phyloP scores from a whole-genome alignment of 2,888 invertebrate genomes.

The Pammene fasciana region DNA sequence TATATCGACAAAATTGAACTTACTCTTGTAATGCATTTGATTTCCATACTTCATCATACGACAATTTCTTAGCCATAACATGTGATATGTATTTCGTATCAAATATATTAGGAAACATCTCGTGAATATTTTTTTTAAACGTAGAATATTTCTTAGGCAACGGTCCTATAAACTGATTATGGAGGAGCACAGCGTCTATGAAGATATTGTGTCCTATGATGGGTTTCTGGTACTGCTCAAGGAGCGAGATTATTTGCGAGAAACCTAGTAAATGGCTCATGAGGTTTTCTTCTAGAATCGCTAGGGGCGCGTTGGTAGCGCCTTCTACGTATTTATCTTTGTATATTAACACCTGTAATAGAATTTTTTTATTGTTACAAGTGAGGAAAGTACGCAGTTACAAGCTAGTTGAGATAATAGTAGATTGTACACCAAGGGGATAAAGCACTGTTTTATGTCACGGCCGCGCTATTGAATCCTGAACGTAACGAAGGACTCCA shows the following conservation, averaged over 20 bases:
- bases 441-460: too few relatives aligned
- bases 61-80: slow-evolving; percentile 73
- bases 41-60: slow-evolving; percentile 77
- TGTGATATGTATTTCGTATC: slow-evolving; percentile 89
- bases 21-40: slow-evolving; percentile 79
- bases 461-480: too few relatives aligned
- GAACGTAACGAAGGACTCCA: too few relatives aligned
- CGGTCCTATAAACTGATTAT: slow-evolving; percentile 88
- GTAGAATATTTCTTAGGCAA: slow-evolving; percentile 85
- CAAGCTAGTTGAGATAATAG: not conserved
- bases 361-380: not conserved
- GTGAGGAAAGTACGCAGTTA: not conserved
- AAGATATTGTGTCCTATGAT: slow-evolving; percentile 90
- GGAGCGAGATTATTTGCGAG: slow-evolving; percentile 84
- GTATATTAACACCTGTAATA: slow-evolving; percentile 72
- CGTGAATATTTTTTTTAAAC: slow-evolving; percentile 86
- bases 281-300: slow-evolving; percentile 77
- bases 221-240: slow-evolving; percentile 86
- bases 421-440: too few relatives aligned
- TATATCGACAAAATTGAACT: slow-evolving; percentile 49
- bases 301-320: slow-evolving; percentile 63
- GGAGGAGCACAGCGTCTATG: slow-evolving; percentile 87
- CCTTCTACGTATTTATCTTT: slow-evolving; percentile 71
- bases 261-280: slow-evolving; percentile 85
- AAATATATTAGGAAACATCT: slow-evolving; percentile 86